Conservation (phyloP, 2,113 vertebrate genomes). For the Willisornis vidua region DNA sequence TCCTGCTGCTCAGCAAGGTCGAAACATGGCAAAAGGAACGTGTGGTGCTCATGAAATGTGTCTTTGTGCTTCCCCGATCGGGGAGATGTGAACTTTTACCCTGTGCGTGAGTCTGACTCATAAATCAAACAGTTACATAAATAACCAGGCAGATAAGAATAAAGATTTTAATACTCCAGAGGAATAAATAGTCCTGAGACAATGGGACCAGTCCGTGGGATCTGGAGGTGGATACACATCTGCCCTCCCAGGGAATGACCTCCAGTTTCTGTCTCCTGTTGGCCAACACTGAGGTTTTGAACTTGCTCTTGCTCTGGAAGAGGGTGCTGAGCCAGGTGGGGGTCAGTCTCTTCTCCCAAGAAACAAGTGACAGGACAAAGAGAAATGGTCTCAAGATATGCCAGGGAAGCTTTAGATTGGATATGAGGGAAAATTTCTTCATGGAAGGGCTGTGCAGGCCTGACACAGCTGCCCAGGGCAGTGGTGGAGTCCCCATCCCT, state of each 20-base stretch:
- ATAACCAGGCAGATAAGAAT: conserved; percentile 10
- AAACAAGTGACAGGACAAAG: background rate
- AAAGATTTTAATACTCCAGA: background rate
- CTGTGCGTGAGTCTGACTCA: conserved; percentile 46
- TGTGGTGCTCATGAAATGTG: background rate
- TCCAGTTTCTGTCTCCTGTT: accelerated
- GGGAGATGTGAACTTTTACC: conserved; percentile 58
- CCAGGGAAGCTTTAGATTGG: background rate
- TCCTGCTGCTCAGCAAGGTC: background rate
- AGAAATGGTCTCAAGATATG: background rate
- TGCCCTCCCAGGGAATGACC: background rate
- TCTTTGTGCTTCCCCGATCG: conserved; percentile 14
- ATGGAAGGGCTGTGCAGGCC: background rate
- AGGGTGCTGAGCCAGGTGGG: background rate
- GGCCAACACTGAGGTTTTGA: background rate
- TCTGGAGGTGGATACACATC: background rate
- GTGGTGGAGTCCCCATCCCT: background rate
- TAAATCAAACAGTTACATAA: conserved; percentile 46
- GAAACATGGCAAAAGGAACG: background rate
- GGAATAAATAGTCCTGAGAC: background rate
- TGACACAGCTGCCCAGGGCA: background rate
- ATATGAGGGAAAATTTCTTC: background rate
- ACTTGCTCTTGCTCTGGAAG: background rate
- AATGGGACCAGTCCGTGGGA: background rate
- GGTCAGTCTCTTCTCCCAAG: background rate